Conservation (phyloP, 2,888 invertebrate genomes). For the Labia minor region DNA sequence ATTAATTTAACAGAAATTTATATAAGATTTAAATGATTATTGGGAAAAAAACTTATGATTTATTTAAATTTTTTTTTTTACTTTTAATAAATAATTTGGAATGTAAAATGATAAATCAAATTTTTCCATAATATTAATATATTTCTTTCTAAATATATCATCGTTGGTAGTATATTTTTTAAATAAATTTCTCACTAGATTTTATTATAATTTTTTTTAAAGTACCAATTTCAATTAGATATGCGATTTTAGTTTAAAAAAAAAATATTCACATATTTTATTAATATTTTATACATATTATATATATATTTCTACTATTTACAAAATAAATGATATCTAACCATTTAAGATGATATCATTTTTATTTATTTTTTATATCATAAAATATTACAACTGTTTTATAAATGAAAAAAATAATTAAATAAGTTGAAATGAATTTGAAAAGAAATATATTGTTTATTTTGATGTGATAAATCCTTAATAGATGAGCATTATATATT, state of each 20-base stretch:
- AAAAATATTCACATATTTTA: neutral
- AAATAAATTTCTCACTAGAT: neutral
- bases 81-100: neutral
- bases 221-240: neutral
- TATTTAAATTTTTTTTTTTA: no score
- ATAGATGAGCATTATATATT: neutral
- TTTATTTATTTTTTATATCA: neutral
- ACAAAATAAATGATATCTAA: conserved; percentile 1
- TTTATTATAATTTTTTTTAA: neutral
- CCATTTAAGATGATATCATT: neutral
- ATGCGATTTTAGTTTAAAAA: neutral
- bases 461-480: neutral
- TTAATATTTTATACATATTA: neutral
- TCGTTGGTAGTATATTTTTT: neutral
- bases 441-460: neutral
- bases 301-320: neutral
- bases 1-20: no score
- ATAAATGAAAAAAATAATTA: neutral
- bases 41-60: no score
- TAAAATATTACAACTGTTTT: neutral
- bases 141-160: neutral
- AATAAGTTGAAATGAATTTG: no score
- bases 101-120: neutral
- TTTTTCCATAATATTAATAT: neutral
- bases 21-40: no score